Conservation (phyloP, 2,113 vertebrate genomes). For the Anguilla japonica region DNA sequence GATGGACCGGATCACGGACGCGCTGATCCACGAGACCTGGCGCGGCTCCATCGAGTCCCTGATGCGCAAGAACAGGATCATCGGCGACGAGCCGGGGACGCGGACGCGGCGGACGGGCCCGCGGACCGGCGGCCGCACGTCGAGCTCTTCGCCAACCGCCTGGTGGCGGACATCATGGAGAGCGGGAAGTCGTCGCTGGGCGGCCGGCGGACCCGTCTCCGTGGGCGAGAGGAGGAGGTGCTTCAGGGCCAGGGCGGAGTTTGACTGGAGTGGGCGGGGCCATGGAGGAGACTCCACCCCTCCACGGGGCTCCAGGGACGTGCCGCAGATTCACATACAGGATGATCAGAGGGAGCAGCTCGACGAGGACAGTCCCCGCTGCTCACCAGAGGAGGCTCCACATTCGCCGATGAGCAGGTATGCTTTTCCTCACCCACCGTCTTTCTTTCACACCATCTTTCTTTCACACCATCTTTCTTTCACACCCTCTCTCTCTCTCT, state of each 20-base stretch:
- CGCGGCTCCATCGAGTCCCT: slow-evolving; percentile 90
- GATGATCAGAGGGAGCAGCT: slow-evolving; percentile 80
- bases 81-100: slow-evolving; percentile 71
- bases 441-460: no score
- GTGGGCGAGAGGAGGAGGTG: slow-evolving; percentile 62
- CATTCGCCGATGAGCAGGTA: slow-evolving; percentile 70
- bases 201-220: slow-evolving; percentile 43
- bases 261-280: slow-evolving; percentile 51
- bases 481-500: slow-evolving; percentile 2
- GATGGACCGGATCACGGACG: slow-evolving; percentile 86
- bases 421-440: slow-evolving; percentile 29
- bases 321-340: slow-evolving; percentile 95
- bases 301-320: slow-evolving; percentile 72
- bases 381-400: slow-evolving; percentile 50
- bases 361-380: slow-evolving; percentile 39
- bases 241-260: slow-evolving; percentile 51
- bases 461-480: no score
- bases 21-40: slow-evolving; percentile 95
- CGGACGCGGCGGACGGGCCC: slow-evolving; percentile 59
- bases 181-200: slow-evolving; percentile 72
- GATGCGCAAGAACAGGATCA: slow-evolving; percentile 97
- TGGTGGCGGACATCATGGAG: slow-evolving; percentile 76
- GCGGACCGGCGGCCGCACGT: slow-evolving; percentile 69
- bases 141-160: slow-evolving; percentile 74
- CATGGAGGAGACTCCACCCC: slow-evolving; percentile 32